These are phyloP conservation scores for Copidosoma floridanum DNA, from an alignment of 1,140 invertebrate species.

Conservation along the genomic window DNA sequence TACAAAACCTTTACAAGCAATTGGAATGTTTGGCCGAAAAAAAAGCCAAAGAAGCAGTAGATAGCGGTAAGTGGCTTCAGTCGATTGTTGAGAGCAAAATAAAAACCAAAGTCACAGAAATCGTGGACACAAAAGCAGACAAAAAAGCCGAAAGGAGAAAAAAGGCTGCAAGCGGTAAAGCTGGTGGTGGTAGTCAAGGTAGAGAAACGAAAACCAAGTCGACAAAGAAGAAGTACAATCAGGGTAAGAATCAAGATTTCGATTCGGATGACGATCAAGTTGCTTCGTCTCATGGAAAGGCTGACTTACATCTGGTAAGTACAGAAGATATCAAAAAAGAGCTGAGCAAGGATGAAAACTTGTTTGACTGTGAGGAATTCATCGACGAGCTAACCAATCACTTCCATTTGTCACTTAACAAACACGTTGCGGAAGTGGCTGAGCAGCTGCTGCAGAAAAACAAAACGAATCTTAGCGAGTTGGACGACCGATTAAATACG, in stretches of 20 bases:
- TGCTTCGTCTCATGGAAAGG: constrained; percentile 33
- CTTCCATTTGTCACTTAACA: constrained; percentile 61
- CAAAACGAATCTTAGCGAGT: constrained; percentile 52
- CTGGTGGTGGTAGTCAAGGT: constrained; percentile 86
- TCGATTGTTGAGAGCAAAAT: constrained; percentile 47
- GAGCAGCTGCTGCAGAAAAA: constrained; percentile 59
- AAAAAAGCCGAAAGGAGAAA: constrained; percentile 85
- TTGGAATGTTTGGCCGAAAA: constrained; percentile 69
- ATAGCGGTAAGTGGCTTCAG: constrained; percentile 62
- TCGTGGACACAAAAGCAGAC: constrained; percentile 65
- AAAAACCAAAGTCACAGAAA: constrained; percentile 48
- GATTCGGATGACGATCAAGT: constrained; percentile 63
- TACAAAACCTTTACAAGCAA: constrained; percentile 68
- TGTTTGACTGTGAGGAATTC: constrained; percentile 66
- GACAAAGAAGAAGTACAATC: constrained; percentile 74
- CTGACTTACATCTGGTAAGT: constrained; percentile 66
- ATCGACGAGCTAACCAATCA: constrained; percentile 61
- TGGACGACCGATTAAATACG: constrained; percentile 74
- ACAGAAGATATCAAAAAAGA: constrained; percentile 68
- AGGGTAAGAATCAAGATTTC: constrained; percentile 58
- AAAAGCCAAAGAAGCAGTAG: constrained; percentile 72
- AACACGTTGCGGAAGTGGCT: constrained; percentile 62
- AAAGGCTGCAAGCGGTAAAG: constrained; percentile 82
- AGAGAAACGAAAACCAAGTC: constrained; percentile 95
- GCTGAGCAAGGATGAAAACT: constrained; percentile 64